These are phyloP conservation scores for Brachyptera risi DNA, from an alignment of 2,888 invertebrate genomes.

Conservation along the genomic window DNA sequence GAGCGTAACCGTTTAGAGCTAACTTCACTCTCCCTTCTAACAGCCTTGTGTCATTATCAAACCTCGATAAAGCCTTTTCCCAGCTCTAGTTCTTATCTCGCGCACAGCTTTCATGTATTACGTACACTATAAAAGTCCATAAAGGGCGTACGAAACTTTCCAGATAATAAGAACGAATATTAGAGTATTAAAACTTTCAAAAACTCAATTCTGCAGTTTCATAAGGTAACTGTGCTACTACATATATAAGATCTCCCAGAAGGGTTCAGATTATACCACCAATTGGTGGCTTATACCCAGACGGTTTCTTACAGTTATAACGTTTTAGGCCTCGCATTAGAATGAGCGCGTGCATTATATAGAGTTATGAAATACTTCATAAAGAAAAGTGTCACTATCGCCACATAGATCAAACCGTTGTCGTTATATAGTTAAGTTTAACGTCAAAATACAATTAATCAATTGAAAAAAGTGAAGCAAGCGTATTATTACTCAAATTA, in stretches of 20 bases:
- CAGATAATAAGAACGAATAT: slow-evolving; percentile 18
- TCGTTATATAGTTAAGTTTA: not conserved
- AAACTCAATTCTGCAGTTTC: slow-evolving; percentile 13
- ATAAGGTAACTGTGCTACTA: slow-evolving; percentile 13
- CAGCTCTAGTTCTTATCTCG: not conserved
- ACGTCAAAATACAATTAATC: slow-evolving; percentile 18
- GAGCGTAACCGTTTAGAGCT: not conserved
- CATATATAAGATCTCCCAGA: slow-evolving; percentile 5
- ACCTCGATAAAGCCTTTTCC: not conserved
- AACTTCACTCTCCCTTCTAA: not conserved
- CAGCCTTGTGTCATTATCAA: not conserved
- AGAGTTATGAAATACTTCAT: not conserved
- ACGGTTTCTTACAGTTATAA: too few species aligned
- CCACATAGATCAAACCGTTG: not conserved
- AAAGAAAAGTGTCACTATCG: not conserved
- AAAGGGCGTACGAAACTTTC: slow-evolving; percentile 9
- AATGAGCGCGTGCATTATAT: too few species aligned
- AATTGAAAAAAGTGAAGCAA: slow-evolving; percentile 16
- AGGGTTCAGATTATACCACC: not conserved
- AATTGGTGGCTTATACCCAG: slow-evolving; percentile 6
- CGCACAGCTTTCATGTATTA: not conserved
- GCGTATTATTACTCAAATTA: not conserved
- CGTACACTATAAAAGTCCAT: slow-evolving; percentile 4
- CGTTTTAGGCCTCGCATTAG: too few species aligned
- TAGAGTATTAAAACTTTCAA: slow-evolving; percentile 20